Conservation (phyloP, 2,113 vertebrate genomes). For the Emydocephalus ijimae region DNA sequence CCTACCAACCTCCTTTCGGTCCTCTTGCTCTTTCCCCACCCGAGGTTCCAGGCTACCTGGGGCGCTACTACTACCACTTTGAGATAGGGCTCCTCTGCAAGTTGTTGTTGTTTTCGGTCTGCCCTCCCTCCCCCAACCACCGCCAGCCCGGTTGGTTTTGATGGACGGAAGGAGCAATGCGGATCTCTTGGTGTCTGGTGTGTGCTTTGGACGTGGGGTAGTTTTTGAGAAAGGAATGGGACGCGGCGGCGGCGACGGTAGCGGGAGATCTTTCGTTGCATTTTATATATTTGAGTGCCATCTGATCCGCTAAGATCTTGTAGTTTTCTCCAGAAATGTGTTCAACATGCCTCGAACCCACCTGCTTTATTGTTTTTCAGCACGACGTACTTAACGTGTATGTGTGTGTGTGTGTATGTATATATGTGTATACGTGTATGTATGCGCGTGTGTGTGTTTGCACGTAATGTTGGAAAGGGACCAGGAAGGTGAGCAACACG, state of each 20-base stretch:
- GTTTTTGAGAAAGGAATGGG: background rate
- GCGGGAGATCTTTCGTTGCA: background rate
- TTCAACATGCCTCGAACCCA: background rate
- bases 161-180: slow-evolving; percentile 25
- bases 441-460: background rate
- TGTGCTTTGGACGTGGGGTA: background rate
- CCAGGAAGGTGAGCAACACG: slow-evolving; percentile 13
- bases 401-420: background rate
- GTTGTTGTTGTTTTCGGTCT: background rate
- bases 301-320: background rate
- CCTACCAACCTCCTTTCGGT: background rate
- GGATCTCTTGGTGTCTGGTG: slow-evolving; percentile 33
- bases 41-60: background rate
- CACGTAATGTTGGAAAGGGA: slow-evolving; percentile 7
- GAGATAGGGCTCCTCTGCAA: slow-evolving; percentile 24
- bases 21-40: background rate
- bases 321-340: slow-evolving; percentile 27
- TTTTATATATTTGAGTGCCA: background rate
- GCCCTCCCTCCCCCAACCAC: background rate
- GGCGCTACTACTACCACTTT: background rate
- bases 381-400: background rate
- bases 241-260: background rate
- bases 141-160: background rate
- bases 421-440: background rate
- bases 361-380: background rate